Conservation (phyloP, 1,140 invertebrate genomes). For the Phthorimaea operculella region DNA sequence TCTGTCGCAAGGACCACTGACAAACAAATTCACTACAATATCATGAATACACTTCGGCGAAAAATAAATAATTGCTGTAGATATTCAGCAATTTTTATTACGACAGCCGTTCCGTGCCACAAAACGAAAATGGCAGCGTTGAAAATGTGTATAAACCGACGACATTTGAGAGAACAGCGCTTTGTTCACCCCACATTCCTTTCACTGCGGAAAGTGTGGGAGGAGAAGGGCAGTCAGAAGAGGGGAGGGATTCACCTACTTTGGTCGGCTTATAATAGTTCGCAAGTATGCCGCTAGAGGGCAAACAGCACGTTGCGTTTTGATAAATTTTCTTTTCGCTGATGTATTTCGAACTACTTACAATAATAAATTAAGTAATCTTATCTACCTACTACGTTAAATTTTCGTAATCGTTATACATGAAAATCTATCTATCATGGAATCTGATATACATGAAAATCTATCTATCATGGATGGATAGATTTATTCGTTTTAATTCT, state of each 20-base stretch:
- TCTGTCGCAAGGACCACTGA: slow-evolving; percentile 25
- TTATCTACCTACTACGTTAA: too few species aligned
- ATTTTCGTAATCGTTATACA: too few species aligned
- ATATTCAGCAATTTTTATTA: slow-evolving; percentile 36
- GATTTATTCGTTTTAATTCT: too few species aligned
- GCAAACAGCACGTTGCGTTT: background rate
- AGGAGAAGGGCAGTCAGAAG: background rate
- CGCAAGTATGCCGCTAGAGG: slow-evolving; percentile 10
- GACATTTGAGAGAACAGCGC: slow-evolving; percentile 11
- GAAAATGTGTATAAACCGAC: slow-evolving; percentile 32
- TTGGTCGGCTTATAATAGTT: slow-evolving; percentile 13
- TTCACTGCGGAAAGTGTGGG: background rate
- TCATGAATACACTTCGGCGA: slow-evolving; percentile 27
- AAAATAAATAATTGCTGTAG: slow-evolving; percentile 31
- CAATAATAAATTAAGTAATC: too few species aligned
- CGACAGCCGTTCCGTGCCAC: slow-evolving; percentile 56
- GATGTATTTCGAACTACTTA: too few species aligned
- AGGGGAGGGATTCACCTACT: background rate
- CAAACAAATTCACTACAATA: slow-evolving; percentile 31
- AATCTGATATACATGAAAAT: too few species aligned
- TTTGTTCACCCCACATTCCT: slow-evolving; percentile 3
- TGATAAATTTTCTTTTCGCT: too few species aligned
- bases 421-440: too few species aligned
- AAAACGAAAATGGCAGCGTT: slow-evolving; percentile 67
- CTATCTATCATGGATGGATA: too few species aligned